Conservation (phyloP, 2,888 invertebrate genomes). For the Lithophane socia region DNA sequence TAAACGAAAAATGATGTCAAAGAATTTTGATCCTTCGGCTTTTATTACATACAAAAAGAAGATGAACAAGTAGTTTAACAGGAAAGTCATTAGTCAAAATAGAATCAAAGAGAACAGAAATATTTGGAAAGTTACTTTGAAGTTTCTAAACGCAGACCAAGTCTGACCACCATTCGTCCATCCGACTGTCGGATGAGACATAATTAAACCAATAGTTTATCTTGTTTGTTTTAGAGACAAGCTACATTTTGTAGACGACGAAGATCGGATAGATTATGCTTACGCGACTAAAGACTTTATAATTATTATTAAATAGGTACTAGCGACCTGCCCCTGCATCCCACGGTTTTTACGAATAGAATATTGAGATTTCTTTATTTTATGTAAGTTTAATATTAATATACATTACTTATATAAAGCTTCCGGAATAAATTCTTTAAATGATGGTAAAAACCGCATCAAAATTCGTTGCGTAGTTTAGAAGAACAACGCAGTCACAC, state of each 20-base stretch:
- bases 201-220: constrained; percentile 55
- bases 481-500: too few species aligned
- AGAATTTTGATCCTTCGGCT: not conserved
- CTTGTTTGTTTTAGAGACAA: constrained; percentile 39
- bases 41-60: constrained; percentile 6
- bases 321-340: too few species aligned
- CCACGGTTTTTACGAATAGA: too few species aligned
- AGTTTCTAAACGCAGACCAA: constrained; percentile 37
- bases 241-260: constrained; percentile 5
- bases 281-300: too few species aligned
- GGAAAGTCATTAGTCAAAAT: constrained; percentile 67
- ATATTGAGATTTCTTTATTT: too few species aligned
- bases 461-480: too few species aligned
- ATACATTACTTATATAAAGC: too few species aligned
- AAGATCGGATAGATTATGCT: not conserved
- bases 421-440: too few species aligned
- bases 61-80: constrained; percentile 42
- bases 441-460: too few species aligned
- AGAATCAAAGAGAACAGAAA: constrained; percentile 64
- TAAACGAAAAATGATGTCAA: not conserved
- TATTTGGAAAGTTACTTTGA: constrained; percentile 63
- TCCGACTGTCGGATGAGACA: constrained; percentile 34
- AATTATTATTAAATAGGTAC: too few species aligned
- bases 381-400: too few species aligned
- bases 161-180: constrained; percentile 28